Percentiles rank a stretch among this genome's conserved stretches.
Evolutionary conservation across 1,140 invertebrate genomes (phyloP).

Genomic region (Pararge aegeria): DNA sequence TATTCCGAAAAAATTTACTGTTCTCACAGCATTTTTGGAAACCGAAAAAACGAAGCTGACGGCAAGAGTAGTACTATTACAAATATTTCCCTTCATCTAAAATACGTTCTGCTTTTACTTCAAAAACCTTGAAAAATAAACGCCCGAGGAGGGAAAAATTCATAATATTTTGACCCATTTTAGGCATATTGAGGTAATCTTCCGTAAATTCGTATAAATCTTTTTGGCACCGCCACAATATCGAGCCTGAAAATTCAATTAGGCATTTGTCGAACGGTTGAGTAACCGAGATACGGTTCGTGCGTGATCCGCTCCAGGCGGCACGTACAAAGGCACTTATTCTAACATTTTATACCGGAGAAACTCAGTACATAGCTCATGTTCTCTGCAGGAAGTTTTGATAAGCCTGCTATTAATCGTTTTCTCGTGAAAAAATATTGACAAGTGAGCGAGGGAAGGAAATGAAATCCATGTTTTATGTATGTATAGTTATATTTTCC

Average conservation of each 20-base stretch:
- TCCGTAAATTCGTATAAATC: slow-evolving; percentile 38
- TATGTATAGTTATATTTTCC: too few species aligned
- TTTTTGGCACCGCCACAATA: slow-evolving; percentile 46
- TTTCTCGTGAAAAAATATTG: too few species aligned
- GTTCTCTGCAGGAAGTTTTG: too few species aligned
- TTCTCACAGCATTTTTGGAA: too few species aligned
- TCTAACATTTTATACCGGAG: slow-evolving; percentile 17
- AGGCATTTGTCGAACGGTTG: slow-evolving; percentile 57
- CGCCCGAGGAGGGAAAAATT: neutral
- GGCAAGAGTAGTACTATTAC: too few species aligned
- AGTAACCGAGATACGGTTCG: slow-evolving; percentile 39
- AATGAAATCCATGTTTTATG: too few species aligned
- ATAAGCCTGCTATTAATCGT: too few species aligned
- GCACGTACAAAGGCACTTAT: slow-evolving; percentile 47
- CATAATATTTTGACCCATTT: slow-evolving; percentile 10
- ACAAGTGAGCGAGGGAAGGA: too few species aligned
- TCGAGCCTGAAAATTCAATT: slow-evolving; percentile 63
- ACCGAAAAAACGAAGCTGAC: too few species aligned
- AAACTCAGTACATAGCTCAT: neutral
- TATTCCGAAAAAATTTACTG: too few species aligned
- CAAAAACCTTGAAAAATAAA: neutral
- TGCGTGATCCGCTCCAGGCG: slow-evolving; percentile 43
- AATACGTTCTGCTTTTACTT: too few species aligned
- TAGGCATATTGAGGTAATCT: slow-evolving; percentile 16
- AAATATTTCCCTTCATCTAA: too few species aligned